Percentiles rank a stretch among this genome's conserved stretches.
Conservation (phyloP, 2,797 vertebrate genomes). For the Heliangelus exortis region DNA sequence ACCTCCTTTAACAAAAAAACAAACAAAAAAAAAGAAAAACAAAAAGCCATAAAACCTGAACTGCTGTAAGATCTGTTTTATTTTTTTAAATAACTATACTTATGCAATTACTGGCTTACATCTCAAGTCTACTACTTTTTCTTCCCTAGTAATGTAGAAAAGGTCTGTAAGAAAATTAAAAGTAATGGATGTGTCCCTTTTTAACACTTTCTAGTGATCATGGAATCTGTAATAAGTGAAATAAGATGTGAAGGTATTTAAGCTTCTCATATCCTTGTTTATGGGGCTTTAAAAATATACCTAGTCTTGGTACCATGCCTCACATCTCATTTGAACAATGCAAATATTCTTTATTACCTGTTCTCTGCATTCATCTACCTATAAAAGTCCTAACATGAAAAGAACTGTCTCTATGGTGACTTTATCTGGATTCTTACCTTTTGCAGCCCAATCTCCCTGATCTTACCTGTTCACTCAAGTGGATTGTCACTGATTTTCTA, state of each 20-base stretch:
- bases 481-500: background rate
- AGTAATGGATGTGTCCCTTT: background rate
- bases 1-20: no score
- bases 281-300: background rate
- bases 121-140: background rate
- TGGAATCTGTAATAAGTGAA: background rate
- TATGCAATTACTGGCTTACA: background rate
- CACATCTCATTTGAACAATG: background rate
- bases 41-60: background rate
- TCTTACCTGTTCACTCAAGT: background rate
- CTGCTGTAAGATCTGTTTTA: background rate
- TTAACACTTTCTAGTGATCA: background rate
- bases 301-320: background rate
- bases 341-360: background rate
- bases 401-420: background rate
- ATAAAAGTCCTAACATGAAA: background rate
- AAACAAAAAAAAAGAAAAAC: no score
- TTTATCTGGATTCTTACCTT: background rate
- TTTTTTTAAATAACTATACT: background rate
- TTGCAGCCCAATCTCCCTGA: background rate
- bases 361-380: background rate
- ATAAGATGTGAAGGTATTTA: background rate
- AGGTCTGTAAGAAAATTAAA: background rate
- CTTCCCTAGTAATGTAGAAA: background rate
- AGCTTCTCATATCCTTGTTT: background rate